Evolutionary conservation across 2,113 vertebrate genomes (phyloP).

Genomic region (Casuarius casuarius): DNA sequence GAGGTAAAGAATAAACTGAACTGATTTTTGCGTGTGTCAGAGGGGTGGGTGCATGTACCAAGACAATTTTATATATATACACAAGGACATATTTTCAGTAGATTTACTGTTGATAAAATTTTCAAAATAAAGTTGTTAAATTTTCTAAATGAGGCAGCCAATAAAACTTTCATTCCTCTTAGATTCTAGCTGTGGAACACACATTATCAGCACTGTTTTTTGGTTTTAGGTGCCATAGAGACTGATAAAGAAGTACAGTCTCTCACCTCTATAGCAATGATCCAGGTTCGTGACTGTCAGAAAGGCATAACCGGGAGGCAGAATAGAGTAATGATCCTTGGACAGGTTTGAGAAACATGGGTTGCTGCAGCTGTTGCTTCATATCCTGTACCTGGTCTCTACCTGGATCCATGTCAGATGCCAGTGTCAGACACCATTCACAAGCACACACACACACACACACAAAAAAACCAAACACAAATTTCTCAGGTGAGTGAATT

Average conservation of each 20-base stretch:
- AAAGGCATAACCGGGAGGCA: not conserved
- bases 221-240: not conserved
- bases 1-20: not conserved
- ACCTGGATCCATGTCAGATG: not conserved
- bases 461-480: not conserved
- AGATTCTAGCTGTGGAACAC: not conserved
- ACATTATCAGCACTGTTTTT: not conserved
- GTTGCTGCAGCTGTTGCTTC: not conserved
- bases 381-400: not conserved
- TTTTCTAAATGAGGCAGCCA: not conserved
- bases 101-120: not conserved
- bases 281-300: not conserved
- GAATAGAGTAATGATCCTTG: not conserved
- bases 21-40: not conserved
- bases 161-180: not conserved
- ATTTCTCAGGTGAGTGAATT: conserved; percentile 8
- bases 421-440: not conserved
- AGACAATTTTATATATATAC: not conserved
- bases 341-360: not conserved
- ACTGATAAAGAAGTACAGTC: not conserved
- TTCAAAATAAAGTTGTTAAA: not conserved
- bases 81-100: not conserved
- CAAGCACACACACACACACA: not conserved
- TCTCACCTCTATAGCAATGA: not conserved
- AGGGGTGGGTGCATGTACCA: not conserved